A percentile compares a stretch with the other conserved stretches of the same genome.
These are phyloP conservation scores for Gobius niger DNA, from an alignment of 2,113 vertebrate genomes.

Conservation along the genomic window DNA sequence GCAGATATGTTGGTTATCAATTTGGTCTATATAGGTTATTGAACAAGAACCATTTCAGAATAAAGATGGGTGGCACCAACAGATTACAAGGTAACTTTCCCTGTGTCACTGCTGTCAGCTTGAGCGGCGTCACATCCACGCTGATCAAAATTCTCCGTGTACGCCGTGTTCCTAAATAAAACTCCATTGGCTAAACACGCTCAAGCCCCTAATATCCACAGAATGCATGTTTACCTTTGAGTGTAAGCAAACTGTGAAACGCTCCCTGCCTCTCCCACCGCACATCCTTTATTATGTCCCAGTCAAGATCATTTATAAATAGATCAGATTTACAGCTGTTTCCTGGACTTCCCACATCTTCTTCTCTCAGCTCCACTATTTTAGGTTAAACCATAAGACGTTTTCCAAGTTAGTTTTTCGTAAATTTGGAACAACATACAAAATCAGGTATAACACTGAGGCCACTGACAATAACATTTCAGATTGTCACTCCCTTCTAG, in stretches of 20 bases:
- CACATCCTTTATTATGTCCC: constrained; percentile 62
- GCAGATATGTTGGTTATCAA: too few species aligned
- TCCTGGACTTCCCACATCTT: constrained; percentile 66
- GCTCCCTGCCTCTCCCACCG: constrained; percentile 33
- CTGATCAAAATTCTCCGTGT: constrained; percentile 20
- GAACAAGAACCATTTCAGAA: too few species aligned
- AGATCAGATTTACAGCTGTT: constrained; percentile 77
- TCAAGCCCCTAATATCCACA: constrained; percentile 55
- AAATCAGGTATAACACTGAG: background rate
- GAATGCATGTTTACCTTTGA: constrained; percentile 66
- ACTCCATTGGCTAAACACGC: constrained; percentile 26
- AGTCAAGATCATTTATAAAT: constrained; percentile 67
- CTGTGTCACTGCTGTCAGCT: constrained; percentile 10
- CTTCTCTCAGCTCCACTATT: constrained; percentile 55
- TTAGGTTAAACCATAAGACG: constrained; percentile 27
- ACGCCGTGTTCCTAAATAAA: constrained; percentile 66
- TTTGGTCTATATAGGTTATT: too few species aligned
- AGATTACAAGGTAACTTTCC: background rate
- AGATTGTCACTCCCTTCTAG: too few species aligned
- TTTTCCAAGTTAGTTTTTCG: constrained; percentile 38
- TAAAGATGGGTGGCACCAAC: too few species aligned
- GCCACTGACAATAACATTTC: background rate
- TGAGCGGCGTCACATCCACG: constrained; percentile 21
- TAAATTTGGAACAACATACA: constrained; percentile 11
- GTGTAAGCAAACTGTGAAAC: constrained; percentile 46